Evolutionary conservation across 2,888 invertebrate species (phyloP).

Genomic region (Ceraclea dissimilis): DNA sequence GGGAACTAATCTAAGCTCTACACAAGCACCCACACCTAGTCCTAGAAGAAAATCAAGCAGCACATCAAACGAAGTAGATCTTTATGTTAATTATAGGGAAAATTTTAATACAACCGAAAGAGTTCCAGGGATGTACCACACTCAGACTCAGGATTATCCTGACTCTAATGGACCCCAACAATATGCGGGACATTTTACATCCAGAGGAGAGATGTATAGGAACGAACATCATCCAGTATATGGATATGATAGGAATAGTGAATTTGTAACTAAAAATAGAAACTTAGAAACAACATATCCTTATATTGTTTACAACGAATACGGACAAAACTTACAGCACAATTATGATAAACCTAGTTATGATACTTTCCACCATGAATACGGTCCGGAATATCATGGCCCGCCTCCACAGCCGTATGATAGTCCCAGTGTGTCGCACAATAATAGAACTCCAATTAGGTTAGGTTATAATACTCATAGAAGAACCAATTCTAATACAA

Average conservation of each 20-base stretch:
- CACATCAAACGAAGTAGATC: slow-evolving; percentile 63
- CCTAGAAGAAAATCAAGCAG: slow-evolving; percentile 67
- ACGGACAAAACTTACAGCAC: slow-evolving; percentile 22
- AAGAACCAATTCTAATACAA: slow-evolving; percentile 66
- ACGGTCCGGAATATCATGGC: slow-evolving; percentile 13
- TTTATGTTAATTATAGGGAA: slow-evolving; percentile 48
- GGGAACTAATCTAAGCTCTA: slow-evolving; percentile 28
- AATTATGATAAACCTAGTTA: slow-evolving; percentile 29
- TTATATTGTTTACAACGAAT: slow-evolving; percentile 23
- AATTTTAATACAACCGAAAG: slow-evolving; percentile 40
- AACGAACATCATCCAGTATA: slow-evolving; percentile 23
- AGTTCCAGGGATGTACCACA: slow-evolving; percentile 37
- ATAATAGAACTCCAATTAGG: slow-evolving; percentile 26
- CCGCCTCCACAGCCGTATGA: slow-evolving; percentile 28
- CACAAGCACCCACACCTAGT: slow-evolving; percentile 55
- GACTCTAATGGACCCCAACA: slow-evolving; percentile 28
- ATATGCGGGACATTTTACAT: slow-evolving; percentile 23
- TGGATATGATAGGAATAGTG: slow-evolving; percentile 20
- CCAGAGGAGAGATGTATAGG: slow-evolving; percentile 18
- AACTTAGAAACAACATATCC: slow-evolving; percentile 19
- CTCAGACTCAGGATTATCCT: slow-evolving; percentile 36
- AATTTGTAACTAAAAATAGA: slow-evolving; percentile 21
- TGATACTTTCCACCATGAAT: slow-evolving; percentile 19
- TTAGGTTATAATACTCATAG: slow-evolving; percentile 52
- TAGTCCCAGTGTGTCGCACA: slow-evolving; percentile 13